Base-by-base conservation (phyloP, 2,113 vertebrate species). In the Myotis davidii region DNA sequence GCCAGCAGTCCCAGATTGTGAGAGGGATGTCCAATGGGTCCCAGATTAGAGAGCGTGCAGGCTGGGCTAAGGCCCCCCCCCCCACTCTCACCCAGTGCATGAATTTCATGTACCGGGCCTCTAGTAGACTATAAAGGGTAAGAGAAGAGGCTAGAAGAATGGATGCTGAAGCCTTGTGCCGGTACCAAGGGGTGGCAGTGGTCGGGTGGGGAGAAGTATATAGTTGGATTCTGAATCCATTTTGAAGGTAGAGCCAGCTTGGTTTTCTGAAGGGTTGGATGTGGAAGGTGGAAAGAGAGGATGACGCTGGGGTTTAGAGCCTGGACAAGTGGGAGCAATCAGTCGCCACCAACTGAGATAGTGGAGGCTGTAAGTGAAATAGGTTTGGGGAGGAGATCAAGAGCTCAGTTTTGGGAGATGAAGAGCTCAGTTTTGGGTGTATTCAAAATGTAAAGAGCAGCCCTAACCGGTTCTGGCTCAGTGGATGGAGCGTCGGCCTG, bases 101-200 rank as follows among this genome's bases (percentile, higher is more conserved):
- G 23, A 23, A 56, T 56, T 56, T 56, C 21, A 8, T 56, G 54
- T 7, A 23, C 54, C 54, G 2, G 54, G 54, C 54, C 54, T 56
- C 54, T 56, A 23, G 23, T 6, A 39, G 37, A 82, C 14, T 12
- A n/a, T 32, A 85, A 18, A 9, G 4, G 61, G 10, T 8, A 20
- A 42, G 20, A 14, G 21, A 12, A 50, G n/a, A 45, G 9, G 25
- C 32, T 20, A 5, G 61, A 25, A 73, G 13, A 67, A 6, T 6
- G 1, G 2, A 23, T 23, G 17, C 45, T 21, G 52, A 64, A 12
- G 14, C 23, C 27, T 7, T 0, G 0, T 6, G 27, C 11, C 4
- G 12, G 17, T 23, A 23, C 61, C 4, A 3, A 18, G 74, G 17
- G 9, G 42, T 7, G 14, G 86, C 12, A 13, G 32, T 3, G 39